Base-by-base conservation (phyloP, 2,113 vertebrate species). In the Penelope pileata region DNA sequence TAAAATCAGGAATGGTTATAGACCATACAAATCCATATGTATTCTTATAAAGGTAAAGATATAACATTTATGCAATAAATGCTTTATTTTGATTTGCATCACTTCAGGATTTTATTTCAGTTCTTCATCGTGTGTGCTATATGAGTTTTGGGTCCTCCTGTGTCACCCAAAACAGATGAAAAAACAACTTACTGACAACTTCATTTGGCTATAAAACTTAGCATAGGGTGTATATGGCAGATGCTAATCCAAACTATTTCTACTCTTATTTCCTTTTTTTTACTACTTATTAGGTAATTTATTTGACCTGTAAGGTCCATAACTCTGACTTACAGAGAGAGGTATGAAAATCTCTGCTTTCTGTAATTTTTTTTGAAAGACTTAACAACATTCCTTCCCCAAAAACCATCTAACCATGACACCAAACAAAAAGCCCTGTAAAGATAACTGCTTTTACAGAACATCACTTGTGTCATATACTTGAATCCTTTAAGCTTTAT, bases 221-320 rank as follows among this genome's bases (percentile, higher is more conserved):
- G 16, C 3, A 4, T 17, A 22, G 4, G 26, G 29, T 67, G 3
- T n/a, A 7, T 38, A 4, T 12, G 13, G 6, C 38, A 21, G 12
- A 24, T 63, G 16, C 8, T n/a, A 78, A 60, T 43, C 21, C 17
- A 40, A 50, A 87, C 19, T 40, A 51, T 22, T 59, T 56, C 24
- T 48, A 17, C 54, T 79, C 16, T n/a, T 1, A 4, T 89, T 77
- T 72, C 36, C 5, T 6, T 60, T 85, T 34, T 72, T 19, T 63
- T 70, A 22, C 5, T 68, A 59, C 4, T 51, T 56, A 21, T 2
- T 23, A 75, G 21, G 32, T 51, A 50, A 0, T 24, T 10, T 58
- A 63, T 53, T 80, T 70, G 2, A 77, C 26, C 1, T 2, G 42
- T 29, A 3, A 27, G 63, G n/a, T 76, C 59, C 8, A 3, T 62